These are phyloP conservation scores for Oceanodroma tethys DNA, from an alignment of 2,113 vertebrate species.

Conservation along the genomic window DNA sequence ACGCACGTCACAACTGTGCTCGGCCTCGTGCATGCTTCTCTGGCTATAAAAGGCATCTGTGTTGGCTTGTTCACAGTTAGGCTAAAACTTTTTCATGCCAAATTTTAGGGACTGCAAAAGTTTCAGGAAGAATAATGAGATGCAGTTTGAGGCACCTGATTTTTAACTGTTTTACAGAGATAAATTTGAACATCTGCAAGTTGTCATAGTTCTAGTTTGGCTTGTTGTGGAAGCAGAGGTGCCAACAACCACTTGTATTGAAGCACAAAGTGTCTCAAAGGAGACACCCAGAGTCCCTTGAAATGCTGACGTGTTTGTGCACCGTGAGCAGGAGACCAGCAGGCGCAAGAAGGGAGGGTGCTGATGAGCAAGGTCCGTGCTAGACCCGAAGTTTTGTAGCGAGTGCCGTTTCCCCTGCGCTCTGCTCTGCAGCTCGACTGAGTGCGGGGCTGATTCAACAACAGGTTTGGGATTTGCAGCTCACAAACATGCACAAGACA, in stretches of 20 bases:
- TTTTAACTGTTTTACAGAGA: background rate
- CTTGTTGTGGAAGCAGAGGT: background rate
- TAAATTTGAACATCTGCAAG: background rate
- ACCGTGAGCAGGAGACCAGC: background rate
- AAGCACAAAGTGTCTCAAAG: background rate
- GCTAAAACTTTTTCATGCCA: background rate
- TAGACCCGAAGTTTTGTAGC: fast-evolving
- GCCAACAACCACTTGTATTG: background rate
- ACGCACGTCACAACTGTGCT: background rate
- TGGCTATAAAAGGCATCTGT: background rate
- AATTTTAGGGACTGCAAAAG: background rate
- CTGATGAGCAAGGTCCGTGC: background rate
- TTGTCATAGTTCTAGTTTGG: background rate
- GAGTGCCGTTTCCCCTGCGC: fast-evolving
- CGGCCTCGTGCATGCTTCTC: background rate
- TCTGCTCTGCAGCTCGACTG: background rate
- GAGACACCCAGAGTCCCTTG: background rate
- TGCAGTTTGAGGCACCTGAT: background rate
- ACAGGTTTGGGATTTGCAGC: background rate
- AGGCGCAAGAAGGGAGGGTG: background rate
- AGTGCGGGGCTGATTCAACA: fast-evolving
- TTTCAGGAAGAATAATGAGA: background rate
- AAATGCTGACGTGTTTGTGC: fast-evolving
- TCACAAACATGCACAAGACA: background rate
- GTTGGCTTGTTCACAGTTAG: background rate